phyloP scores from a whole-genome alignment of 64 coral and sea anemone genomes.

The Dendrophyllia cribrosa region DNA sequence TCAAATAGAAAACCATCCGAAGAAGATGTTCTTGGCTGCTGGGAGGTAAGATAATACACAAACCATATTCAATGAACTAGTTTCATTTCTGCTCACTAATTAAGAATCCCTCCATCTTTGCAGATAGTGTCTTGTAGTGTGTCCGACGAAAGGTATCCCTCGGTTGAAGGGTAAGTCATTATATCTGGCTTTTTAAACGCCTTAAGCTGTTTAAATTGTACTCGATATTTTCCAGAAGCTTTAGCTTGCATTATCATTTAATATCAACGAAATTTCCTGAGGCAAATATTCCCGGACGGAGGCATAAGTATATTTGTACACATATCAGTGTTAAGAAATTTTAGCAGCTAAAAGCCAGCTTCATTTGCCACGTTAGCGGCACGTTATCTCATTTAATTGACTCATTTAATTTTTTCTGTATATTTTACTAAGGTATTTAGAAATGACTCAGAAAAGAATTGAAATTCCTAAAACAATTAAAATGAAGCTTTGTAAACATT shows the following conservation, averaged over 20 bases:
- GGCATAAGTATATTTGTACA: too few species aligned
- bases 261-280: too few species aligned
- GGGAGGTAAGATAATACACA: conserved; percentile 5
- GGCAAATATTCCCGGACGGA: too few species aligned
- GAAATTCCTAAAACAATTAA: too few species aligned
- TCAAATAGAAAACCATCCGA: conserved; percentile 22
- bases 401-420: too few species aligned
- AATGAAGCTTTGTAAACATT: too few species aligned
- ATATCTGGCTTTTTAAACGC: background rate
- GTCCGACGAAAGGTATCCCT: conserved; percentile 7
- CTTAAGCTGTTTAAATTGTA: background rate
- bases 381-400: too few species aligned
- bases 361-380: too few species aligned
- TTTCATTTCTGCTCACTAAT: background rate
- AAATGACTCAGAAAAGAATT: too few species aligned
- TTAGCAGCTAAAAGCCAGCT: too few species aligned
- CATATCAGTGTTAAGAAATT: too few species aligned
- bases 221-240: background rate
- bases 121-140: conserved; percentile 34
- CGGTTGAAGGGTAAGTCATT: conserved; percentile 15
- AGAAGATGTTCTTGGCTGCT: conserved; percentile 39
- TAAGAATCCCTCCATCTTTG: background rate
- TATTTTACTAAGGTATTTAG: too few species aligned
- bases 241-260: background rate
- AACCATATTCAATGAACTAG: background rate